Percentiles rank a stretch among this genome's conserved stretches.
These are phyloP conservation scores for Xiphophorus birchmanni DNA, from an alignment of 2,797 vertebrate genomes.

Conservation along the genomic window DNA sequence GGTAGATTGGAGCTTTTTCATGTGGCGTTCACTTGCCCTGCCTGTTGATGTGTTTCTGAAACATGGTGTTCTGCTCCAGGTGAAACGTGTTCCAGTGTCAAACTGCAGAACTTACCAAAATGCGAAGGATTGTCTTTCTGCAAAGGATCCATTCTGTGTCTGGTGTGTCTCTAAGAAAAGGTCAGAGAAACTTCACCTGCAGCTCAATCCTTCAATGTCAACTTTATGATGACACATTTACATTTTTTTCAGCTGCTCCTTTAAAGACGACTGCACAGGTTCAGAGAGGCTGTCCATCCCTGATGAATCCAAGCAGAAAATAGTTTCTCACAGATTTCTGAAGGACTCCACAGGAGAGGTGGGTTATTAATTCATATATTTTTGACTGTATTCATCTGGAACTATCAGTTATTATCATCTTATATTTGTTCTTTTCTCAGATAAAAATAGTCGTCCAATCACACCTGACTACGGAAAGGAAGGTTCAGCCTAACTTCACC, in stretches of 20 bases:
- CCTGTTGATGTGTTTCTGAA: background rate
- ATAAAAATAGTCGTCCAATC: slow-evolving; percentile 44
- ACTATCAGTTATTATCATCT: background rate
- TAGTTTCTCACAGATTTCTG: slow-evolving; percentile 60
- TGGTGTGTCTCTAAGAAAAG: slow-evolving; percentile 67
- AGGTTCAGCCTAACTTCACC: slow-evolving; percentile 15
- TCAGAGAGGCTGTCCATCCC: slow-evolving; percentile 73
- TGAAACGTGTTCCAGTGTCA: slow-evolving; percentile 60
- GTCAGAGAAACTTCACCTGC: slow-evolving; percentile 40
- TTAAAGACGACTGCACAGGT: slow-evolving; percentile 60
- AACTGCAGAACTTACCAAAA: slow-evolving; percentile 51
- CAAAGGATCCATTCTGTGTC: slow-evolving; percentile 75
- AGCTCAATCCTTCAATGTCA: background rate
- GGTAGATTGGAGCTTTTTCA: slow-evolving; percentile 41
- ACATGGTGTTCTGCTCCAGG: slow-evolving; percentile 46
- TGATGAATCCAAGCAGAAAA: slow-evolving; percentile 42
- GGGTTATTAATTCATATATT: background rate
- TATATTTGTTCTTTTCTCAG: slow-evolving; percentile 29
- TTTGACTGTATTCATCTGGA: background rate
- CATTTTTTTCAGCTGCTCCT: slow-evolving; percentile 61
- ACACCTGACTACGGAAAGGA: slow-evolving; percentile 36
- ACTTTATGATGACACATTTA: background rate
- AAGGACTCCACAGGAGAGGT: slow-evolving; percentile 14
- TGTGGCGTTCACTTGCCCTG: accelerated
- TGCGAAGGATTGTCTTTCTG: slow-evolving; percentile 62